Evolutionary conservation across 2,797 vertebrate species (phyloP), one percentile per base, ranked within the genome.

Genomic region (Rhadinocentrus ornatus): DNA sequence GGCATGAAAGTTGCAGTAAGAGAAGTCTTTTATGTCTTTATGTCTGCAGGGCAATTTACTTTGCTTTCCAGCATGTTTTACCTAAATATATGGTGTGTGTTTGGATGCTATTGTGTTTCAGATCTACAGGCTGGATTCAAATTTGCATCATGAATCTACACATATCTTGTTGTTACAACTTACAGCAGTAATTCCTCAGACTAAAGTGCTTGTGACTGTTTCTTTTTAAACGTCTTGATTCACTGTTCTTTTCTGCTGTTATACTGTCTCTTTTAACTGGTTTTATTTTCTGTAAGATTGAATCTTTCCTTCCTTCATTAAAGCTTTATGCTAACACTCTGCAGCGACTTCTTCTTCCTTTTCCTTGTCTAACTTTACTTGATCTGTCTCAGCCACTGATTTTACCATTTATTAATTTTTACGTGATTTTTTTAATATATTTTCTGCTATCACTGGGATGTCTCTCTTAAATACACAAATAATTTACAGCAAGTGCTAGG

Each of bases 21-120:
- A 88, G 76, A 86, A 83, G 78, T 89, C 77, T 82, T 92, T 91
- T 80, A 87, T 86, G 81, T 82, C 82, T 88, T 86, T 71, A 78
- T 86, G 72, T 82, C 83, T 88, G 76, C 46, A 48, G 79, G 81
- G 83, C 78, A 78, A 82, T 88, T 84, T 80, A 82, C 70, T 81
- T 69, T 73, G 67, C 76, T 84, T 88, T 87, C 54, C 66, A 75
- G 64, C 66, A 55, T 88, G 87, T 82, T 78, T 60, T 82, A 77
- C 71, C 55, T 78, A 78, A 86, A 84, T 88, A 81, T 73, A 71
- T 66, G 39, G 60, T 65, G 74, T 71, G 59, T 69, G 62, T 48
- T 78, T 80, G 22, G 26, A 69, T 77, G 77, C 67, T 86, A 82
- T 78, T 73, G 75, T 81, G 71, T 84, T 73, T 86, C 27, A 81